These are phyloP conservation scores for Torymus texanus DNA, from an alignment of 2,888 invertebrate genomes.

Conservation along the genomic window DNA sequence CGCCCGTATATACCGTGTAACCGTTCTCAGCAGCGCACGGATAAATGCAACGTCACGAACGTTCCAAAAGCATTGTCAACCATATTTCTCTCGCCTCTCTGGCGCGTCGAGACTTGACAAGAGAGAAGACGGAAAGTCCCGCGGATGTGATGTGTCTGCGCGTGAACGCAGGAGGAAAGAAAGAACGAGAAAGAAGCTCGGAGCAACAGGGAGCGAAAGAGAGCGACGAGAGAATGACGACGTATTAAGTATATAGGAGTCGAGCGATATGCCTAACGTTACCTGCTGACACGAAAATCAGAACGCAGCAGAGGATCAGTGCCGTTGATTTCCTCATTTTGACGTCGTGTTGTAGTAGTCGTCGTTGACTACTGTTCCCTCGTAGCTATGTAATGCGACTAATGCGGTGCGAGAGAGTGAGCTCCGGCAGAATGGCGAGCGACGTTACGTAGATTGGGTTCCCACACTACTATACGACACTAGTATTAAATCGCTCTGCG, in stretches of 20 bases:
- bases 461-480: slow-evolving; percentile 2
- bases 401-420: too few species aligned
- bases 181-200: neutral
- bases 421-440: too few species aligned
- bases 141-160: neutral
- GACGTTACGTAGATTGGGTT: slow-evolving; percentile 36
- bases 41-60: slow-evolving; percentile 56
- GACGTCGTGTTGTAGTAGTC: neutral
- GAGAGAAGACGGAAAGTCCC: slow-evolving; percentile 33
- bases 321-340: slow-evolving; percentile 60
- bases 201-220: too few species aligned
- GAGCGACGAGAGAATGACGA: neutral
- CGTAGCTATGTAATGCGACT: too few species aligned
- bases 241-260: neutral
- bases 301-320: slow-evolving; percentile 58
- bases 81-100: slow-evolving; percentile 33
- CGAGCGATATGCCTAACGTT: slow-evolving; percentile 5
- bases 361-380: too few species aligned
- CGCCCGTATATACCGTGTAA: too few species aligned
- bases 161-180: neutral
- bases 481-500: slow-evolving; percentile 1
- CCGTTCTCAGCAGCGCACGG: neutral
- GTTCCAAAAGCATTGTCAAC: slow-evolving; percentile 45
- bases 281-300: slow-evolving; percentile 63
- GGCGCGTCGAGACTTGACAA: too few species aligned